Evolutionary conservation across 2,888 invertebrate genomes (phyloP), one percentile per base, ranked within the genome.

Genomic region (Scaptodrosophila latifasciaeformis): DNA sequence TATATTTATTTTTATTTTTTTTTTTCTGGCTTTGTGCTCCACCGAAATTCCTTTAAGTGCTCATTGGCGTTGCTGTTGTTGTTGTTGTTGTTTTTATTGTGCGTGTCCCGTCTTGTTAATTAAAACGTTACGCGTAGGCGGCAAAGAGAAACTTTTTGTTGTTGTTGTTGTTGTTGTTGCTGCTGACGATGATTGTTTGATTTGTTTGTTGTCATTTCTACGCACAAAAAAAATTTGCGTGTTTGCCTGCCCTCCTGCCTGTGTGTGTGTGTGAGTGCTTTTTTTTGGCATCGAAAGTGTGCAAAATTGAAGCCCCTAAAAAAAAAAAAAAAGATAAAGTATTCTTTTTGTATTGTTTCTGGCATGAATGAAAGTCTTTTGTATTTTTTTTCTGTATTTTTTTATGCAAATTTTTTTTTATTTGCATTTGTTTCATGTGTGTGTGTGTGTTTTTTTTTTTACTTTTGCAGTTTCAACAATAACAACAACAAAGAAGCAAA

Each of bases 321-420:
- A 65, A 60, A 19, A 10, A 18, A 3, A 15, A 37, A 37, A n/a
- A n/a, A n/a, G n/a, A n/a, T n/a, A n/a, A n/a, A n/a, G n/a, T 27
- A 13, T 34, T 9, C 6, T 34, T 34, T 34, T 34, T 31, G 12
- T 31, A 13, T 31, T n/a, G 1, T 15, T 35, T 35, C 12, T 17
- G 9, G 31, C 6, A 31, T 31, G 31, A 31, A 31, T 31, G n/a
- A 54, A 67, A 74, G 62, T 61, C 56, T 53, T 70, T 67, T 67
- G 60, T 63, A 67, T 65, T 65, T n/a, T n/a, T n/a, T n/a, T n/a
- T n/a, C n/a, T n/a, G n/a, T n/a, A n/a, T n/a, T n/a, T n/a, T n/a
- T n/a, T 60, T 67, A 70, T 70, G 78, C 62, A 67, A 74, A 71
- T 74, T 77, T 55, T 58, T 49, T 67, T 75, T 77, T 55, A 56